phyloP scores from a whole-genome alignment of 1,140 invertebrate genomes.

The Oreohelix idahoensis region DNA sequence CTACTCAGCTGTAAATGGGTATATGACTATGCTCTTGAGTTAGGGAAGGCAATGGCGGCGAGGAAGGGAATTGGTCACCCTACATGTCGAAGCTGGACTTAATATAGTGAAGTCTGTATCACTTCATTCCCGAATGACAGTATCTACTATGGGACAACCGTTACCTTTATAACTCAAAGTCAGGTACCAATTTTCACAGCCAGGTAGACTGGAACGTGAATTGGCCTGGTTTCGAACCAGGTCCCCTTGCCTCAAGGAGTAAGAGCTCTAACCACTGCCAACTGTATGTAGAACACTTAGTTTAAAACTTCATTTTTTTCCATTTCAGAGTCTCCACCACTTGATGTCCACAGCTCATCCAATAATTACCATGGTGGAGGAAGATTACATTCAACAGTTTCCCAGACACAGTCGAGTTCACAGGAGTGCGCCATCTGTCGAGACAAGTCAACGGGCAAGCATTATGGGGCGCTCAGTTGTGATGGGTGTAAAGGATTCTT shows the following conservation, averaged over 20 bases:
- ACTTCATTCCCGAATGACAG: no score
- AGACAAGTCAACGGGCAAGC: slow-evolving; percentile 86
- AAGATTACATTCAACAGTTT: background rate
- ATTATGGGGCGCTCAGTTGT: slow-evolving; percentile 98
- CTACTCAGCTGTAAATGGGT: no score
- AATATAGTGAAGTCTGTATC: no score
- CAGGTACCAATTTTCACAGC: no score
- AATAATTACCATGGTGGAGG: background rate
- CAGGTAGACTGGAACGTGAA: no score
- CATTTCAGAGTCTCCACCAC: background rate
- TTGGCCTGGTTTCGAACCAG: no score
- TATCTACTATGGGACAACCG: background rate
- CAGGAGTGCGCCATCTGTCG: slow-evolving; percentile 91
- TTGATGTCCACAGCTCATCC: background rate
- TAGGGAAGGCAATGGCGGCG: no score
- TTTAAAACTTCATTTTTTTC: background rate
- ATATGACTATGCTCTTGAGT: no score
- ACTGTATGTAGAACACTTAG: background rate
- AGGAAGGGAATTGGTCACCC: no score
- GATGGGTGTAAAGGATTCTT: slow-evolving; percentile 82
- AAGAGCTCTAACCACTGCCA: background rate
- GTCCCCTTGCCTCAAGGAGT: no score
- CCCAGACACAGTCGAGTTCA: slow-evolving; percentile 11
- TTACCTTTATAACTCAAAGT: no score
- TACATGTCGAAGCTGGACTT: no score